Conservation (phyloP, 1,140 invertebrate species). For the Panagrolaimus sp. region DNA sequence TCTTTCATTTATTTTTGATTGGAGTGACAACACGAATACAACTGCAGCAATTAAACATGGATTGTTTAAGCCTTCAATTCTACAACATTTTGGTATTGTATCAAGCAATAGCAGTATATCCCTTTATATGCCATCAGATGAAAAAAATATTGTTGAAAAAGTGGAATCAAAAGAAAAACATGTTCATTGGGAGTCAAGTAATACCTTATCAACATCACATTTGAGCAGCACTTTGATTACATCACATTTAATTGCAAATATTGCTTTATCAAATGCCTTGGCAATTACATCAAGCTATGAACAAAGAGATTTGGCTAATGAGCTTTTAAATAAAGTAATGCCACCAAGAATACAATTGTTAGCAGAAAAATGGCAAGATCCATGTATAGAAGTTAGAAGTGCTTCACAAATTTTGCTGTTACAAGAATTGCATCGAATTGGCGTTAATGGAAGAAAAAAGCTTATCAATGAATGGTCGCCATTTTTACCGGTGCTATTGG, state of each 20-base stretch:
- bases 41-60: too few relatives aligned
- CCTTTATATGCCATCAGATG: conserved; percentile 69
- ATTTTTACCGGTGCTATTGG: conserved; percentile 70
- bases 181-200: too few relatives aligned
- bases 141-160: conserved; percentile 61
- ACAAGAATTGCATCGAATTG: conserved; percentile 75
- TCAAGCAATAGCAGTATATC: conserved; percentile 70
- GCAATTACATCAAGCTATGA: not conserved
- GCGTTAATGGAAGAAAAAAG: conserved; percentile 70
- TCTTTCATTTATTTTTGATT: too few relatives aligned
- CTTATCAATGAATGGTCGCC: conserved; percentile 90
- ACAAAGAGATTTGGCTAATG: conserved; percentile 62
- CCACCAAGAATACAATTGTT: conserved; percentile 95
- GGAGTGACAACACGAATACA: too few relatives aligned
- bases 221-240: conserved; percentile 87
- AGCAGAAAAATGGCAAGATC: conserved; percentile 89
- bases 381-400: conserved; percentile 87
- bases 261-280: conserved; percentile 58
- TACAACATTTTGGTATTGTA: conserved; percentile 88
- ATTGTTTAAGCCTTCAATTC: conserved; percentile 83
- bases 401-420: conserved; percentile 89
- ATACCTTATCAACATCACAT: too few relatives aligned
- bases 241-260: conserved; percentile 85
- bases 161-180: too few relatives aligned
- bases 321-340: too few relatives aligned